Evolutionary conservation across 2,797 vertebrate species (phyloP).

Genomic region (Prionace glauca): DNA sequence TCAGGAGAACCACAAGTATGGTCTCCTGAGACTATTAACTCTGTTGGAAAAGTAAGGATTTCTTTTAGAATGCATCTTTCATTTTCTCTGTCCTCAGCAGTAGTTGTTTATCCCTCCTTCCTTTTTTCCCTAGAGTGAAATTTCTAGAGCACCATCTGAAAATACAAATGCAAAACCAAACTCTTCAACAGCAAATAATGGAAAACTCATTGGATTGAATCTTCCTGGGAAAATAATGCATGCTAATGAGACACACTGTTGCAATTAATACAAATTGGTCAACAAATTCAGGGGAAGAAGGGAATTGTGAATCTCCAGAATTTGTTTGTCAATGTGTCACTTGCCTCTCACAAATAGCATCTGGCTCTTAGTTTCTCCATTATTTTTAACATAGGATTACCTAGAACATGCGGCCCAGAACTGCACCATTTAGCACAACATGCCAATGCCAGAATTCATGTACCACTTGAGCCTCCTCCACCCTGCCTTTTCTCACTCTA

Average conservation of each 20-base stretch:
- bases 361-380: too few species aligned
- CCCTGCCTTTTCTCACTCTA: too few species aligned
- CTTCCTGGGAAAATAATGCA: neutral
- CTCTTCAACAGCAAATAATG: neutral
- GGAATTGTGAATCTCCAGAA: neutral
- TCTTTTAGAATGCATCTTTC: neutral
- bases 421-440: neutral
- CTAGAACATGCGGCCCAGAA: too few species aligned
- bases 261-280: neutral
- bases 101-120: neutral
- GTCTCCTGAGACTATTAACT: neutral
- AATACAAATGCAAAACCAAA: neutral
- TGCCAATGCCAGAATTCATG: too few species aligned
- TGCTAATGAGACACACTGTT: neutral
- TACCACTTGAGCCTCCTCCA: too few species aligned
- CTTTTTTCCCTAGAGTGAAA: neutral
- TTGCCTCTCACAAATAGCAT: too few species aligned
- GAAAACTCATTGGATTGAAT: too few species aligned
- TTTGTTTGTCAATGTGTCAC: neutral
- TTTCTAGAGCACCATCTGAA: neutral
- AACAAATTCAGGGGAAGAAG: neutral
- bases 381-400: too few species aligned
- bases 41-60: neutral
- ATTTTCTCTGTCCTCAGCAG: neutral
- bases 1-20: neutral